Evolutionary conservation across 2,113 vertebrate genomes (phyloP), one percentile per base, ranked within the genome.

Genomic region (Pseudonaja textilis): DNA sequence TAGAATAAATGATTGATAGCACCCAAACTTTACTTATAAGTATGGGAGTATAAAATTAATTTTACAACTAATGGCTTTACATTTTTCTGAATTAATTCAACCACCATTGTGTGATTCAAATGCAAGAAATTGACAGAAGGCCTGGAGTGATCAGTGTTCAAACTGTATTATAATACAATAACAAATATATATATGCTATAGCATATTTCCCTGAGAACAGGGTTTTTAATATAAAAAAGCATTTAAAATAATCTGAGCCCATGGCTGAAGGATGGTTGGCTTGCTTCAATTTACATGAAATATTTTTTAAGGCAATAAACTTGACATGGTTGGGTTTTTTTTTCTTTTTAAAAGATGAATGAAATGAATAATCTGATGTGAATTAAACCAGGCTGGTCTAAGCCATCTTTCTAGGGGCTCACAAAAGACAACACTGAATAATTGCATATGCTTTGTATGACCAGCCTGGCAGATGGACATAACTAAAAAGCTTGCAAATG

Each of bases 211-310:
- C 14, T 18, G 8, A 47, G 18, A 86, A 90, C 22, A 4, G 47
- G 4, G 7, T 61, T 45, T 25, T 20, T 42, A 47, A 47, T 55
- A 45, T 29, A 91, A 90, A 55, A 34, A 39, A 92, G 25, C 39
- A 89, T 92, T 22, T 86, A 61, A 89, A 50, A 16, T 52, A 85
- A 90, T 90, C 55, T 42, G 88, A 61, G 14, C 34, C 57, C 54
- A 34, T 59, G 54, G 52, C 8, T 85, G 87, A 39, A 89, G 54
- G 64, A 47, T 61, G 47, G 47, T 20, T 34, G 59, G 45, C 45
- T 90, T 90, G n/a, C 23, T 90, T 61, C 56, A 29, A 39, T 93
- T 93, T 52, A 52, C 7, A 23, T 64, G 42, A 54, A 93, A 86
- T 20, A 42, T 90, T 52, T 89, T 61, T 85, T 86, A 86, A 90